Percentiles rank a stretch among this genome's conserved stretches.
Evolutionary conservation across 2,113 vertebrate genomes (phyloP).

Genomic region (Camelus bactrianus): DNA sequence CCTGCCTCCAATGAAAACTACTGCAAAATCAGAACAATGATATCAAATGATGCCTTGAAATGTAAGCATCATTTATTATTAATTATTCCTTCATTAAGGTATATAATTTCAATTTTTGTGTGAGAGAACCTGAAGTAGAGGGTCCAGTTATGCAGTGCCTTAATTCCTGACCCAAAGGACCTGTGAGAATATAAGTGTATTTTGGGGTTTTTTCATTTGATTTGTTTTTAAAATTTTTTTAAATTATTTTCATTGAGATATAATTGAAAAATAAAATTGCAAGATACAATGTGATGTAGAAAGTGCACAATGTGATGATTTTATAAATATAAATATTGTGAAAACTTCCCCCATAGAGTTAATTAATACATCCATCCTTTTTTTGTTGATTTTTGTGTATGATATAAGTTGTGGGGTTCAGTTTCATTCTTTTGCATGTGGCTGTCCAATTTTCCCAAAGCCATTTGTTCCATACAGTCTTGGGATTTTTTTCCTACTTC

Average conservation of each 20-base stretch:
- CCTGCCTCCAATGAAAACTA: background rate
- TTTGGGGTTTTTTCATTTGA: background rate
- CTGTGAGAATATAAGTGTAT: background rate
- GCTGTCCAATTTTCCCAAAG: background rate
- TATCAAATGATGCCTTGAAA: background rate
- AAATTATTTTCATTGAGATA: background rate
- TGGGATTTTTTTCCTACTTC: too few relatives aligned
- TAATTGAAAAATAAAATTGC: background rate
- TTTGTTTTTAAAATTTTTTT: background rate
- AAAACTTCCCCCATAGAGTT: background rate
- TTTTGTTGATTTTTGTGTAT: background rate
- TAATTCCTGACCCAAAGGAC: background rate
- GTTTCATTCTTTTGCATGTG: background rate
- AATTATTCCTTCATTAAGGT: background rate
- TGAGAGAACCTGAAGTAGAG: background rate
- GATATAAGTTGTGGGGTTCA: background rate
- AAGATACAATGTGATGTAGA: background rate
- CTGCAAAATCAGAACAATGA: background rate
- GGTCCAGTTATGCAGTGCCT: fast-evolving
- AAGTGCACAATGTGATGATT: background rate
- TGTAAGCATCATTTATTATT: background rate
- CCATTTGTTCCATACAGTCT: too few relatives aligned
- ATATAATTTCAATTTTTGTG: background rate
- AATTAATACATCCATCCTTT: background rate
- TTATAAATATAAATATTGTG: background rate